These are phyloP conservation scores for Lepidostoma basale DNA, from an alignment of 1,140 invertebrate genomes.

Conservation along the genomic window DNA sequence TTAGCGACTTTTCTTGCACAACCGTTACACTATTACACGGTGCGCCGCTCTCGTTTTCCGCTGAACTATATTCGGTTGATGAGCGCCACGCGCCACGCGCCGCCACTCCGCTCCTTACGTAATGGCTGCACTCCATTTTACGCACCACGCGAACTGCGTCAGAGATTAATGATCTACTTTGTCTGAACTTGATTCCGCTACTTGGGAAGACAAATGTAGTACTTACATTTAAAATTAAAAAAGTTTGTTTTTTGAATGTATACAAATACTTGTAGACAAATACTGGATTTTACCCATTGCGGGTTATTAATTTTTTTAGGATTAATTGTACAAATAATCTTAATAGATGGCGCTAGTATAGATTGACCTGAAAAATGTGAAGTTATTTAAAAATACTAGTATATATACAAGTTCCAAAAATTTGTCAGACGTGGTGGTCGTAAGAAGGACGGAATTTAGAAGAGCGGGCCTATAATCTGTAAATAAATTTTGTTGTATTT, in stretches of 20 bases:
- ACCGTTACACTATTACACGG: slow-evolving; percentile 13
- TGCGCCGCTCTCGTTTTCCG: slow-evolving; percentile 36
- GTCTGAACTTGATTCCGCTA: background rate
- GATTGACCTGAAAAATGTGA: too few species aligned
- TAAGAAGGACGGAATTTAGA: background rate
- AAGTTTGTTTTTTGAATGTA: too few species aligned
- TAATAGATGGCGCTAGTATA: too few species aligned
- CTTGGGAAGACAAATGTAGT: background rate
- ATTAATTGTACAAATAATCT: too few species aligned
- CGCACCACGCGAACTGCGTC: background rate
- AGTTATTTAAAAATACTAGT: too few species aligned
- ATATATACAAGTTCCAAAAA: too few species aligned
- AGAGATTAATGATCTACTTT: background rate
- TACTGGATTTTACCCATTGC: too few species aligned
- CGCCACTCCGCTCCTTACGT: slow-evolving; percentile 6
- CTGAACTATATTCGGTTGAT: slow-evolving; percentile 23
- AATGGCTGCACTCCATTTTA: background rate
- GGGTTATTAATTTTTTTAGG: too few species aligned
- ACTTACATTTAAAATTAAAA: background rate
- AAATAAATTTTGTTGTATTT: background rate
- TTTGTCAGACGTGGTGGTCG: background rate
- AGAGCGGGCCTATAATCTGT: background rate
- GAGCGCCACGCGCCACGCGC: background rate
- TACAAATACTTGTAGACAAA: too few species aligned
- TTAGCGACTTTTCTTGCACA: slow-evolving; percentile 33